Base-by-base conservation (phyloP, 1,140 invertebrate genomes). In the Copidosoma floridanum region DNA sequence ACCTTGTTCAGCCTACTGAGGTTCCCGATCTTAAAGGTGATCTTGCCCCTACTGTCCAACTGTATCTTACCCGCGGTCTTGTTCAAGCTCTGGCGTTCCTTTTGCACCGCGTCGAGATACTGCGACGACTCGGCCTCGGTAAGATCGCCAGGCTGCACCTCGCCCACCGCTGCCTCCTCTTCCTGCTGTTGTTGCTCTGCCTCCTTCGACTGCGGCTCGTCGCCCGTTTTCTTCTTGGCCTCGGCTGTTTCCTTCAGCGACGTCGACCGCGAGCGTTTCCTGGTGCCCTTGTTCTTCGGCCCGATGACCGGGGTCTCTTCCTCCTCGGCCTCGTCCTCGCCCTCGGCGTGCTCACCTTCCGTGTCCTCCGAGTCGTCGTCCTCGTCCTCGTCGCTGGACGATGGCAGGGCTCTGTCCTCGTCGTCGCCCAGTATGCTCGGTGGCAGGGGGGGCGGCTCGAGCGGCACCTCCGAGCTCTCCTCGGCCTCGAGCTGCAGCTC, bases 1-100 rank as follows among this genome's bases (percentile, higher is more conserved):
- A 81, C 44, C 43, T 77, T 77, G 27, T 78, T 80, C 20, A 77
- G 63, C 41, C 78, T 73, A 47, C 61, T 72, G 0, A 67, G 48
- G 11, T 68, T 75, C 2, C 77, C 76, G 18, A 81, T 74, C 20
- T 81, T 81, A 26, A 81, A 81, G 0, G 74, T 79, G 4, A 81
- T 81, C 27, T 80, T 81, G 0, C 78, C 78, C 14, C 79, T 63
- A 0, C 71, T 58, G 24, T 81, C 79, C 1, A 76, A 68, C 0
- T 75, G 71, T 14, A 81, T 77, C 54, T 79, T 80, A 18, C 77
- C 78, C 1, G 76, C 70, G 54, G 79, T 78, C 38, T 77, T 76
- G 23, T 71, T 80, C 1, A 81, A 43, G 0, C 68, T 67, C 50
- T 78, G 74, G 16, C 79, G 63, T 29, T 81, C 78, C 48, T 80